Conservation (phyloP, 2,113 vertebrate genomes). For the Muntiacus reevesi region DNA sequence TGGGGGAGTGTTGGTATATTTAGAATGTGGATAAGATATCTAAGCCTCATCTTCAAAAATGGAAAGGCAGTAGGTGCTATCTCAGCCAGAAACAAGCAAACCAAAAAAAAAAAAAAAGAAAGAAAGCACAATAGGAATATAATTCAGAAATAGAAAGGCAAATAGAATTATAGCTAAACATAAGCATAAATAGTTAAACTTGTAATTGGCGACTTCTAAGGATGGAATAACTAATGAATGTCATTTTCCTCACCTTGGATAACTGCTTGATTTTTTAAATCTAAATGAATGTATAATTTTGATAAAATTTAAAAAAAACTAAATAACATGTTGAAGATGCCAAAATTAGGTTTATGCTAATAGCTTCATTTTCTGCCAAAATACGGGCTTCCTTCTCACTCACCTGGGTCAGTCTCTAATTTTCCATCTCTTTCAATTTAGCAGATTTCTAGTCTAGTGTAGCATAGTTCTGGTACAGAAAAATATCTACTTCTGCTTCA, state of each 20-base stretch:
- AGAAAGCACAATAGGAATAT: accelerated
- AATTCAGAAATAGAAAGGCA: background rate
- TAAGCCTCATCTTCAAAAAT: background rate
- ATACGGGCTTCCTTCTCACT: background rate
- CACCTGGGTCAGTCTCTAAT: background rate
- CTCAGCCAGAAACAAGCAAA: background rate
- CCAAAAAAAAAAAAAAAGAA: background rate
- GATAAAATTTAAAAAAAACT: background rate
- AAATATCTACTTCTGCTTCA: background rate
- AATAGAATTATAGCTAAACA: accelerated
- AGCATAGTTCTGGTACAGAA: background rate
- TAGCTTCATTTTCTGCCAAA: background rate
- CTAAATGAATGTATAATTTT: background rate
- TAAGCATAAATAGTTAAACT: background rate
- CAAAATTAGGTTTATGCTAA: background rate
- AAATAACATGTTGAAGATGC: background rate
- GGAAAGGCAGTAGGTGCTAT: accelerated
- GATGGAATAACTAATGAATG: accelerated
- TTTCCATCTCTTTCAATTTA: background rate
- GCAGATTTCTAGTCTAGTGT: background rate
- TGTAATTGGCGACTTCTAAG: background rate
- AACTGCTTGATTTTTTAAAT: background rate
- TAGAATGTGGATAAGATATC: background rate
- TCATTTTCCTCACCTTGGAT: background rate
- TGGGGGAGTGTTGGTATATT: accelerated